These are phyloP conservation scores for Chalcis sispes DNA, from an alignment of 2,888 invertebrate genomes.

Conservation along the genomic window DNA sequence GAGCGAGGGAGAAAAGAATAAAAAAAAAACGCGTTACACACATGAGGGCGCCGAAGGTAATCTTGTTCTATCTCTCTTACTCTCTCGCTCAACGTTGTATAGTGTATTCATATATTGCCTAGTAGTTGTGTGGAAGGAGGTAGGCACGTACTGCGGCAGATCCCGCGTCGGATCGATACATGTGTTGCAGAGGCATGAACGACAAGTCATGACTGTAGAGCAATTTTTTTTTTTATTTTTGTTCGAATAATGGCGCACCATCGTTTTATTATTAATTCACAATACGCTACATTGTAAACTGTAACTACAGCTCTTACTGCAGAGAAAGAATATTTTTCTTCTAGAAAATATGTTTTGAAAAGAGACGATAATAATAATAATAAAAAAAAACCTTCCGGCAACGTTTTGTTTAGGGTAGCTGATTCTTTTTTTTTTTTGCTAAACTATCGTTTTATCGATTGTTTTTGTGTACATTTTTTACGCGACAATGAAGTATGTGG, in stretches of 20 bases:
- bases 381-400: neutral
- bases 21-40: neutral
- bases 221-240: neutral
- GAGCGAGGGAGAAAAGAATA: neutral
- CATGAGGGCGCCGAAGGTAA: conserved; percentile 11
- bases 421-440: neutral
- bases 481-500: neutral
- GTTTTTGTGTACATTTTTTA: conserved; percentile 30
- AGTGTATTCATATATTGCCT: neutral
- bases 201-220: conserved; percentile 52
- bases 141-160: conserved; percentile 69
- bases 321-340: neutral
- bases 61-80: neutral
- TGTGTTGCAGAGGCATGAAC: conserved; percentile 60
- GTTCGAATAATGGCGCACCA: too few relatives aligned
- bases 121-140: conserved; percentile 1
- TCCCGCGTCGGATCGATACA: conserved; percentile 71
- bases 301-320: neutral
- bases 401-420: neutral
- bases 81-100: conserved; percentile 5
- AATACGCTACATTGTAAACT: too few relatives aligned
- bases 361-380: neutral
- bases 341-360: too few relatives aligned
- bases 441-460: conserved; percentile 48
- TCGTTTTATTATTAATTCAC: conserved; percentile 14